phyloP scores from a whole-genome alignment of 2,888 invertebrate genomes.

The Caenorhabditis angaria region DNA sequence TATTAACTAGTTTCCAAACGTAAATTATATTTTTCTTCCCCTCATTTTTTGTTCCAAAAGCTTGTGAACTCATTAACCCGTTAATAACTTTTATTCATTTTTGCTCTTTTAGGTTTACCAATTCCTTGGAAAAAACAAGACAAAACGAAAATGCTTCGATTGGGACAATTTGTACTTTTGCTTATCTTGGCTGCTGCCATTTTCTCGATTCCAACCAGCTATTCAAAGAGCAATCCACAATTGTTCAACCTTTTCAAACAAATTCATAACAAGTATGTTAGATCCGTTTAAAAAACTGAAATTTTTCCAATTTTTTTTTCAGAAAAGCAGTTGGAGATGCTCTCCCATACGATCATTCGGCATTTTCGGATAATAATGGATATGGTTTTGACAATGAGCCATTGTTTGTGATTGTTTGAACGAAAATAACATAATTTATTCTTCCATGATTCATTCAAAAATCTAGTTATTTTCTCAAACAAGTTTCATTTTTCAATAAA shows the following conservation, averaged over 20 bases:
- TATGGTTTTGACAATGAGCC: slow-evolving; percentile 42
- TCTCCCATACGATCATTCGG: slow-evolving; percentile 38
- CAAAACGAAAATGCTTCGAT: slow-evolving; percentile 28
- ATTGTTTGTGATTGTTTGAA: slow-evolving; percentile 45
- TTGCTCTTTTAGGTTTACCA: not conserved
- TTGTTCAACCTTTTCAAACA: slow-evolving; percentile 51
- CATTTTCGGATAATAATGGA: slow-evolving; percentile 34
- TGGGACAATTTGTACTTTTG: slow-evolving; percentile 40
- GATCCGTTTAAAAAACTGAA: not conserved
- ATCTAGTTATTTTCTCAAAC: not conserved
- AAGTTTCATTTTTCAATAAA: not conserved
- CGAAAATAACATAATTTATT: not conserved
- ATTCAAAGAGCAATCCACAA: slow-evolving; percentile 43
- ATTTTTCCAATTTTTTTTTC: slow-evolving; percentile 13
- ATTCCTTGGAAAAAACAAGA: not conserved
- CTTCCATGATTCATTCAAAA: not conserved
- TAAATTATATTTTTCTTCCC: not conserved
- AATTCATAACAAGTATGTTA: slow-evolving; percentile 53
- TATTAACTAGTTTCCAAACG: not conserved
- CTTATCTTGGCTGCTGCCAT: slow-evolving; percentile 33
- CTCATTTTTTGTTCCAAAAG: not conserved
- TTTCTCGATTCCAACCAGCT: slow-evolving; percentile 48
- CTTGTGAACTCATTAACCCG: not conserved
- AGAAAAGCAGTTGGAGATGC: slow-evolving; percentile 41
- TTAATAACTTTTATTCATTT: not conserved